These are phyloP conservation scores for Drosophila asahinai DNA, from an alignment of 1,140 invertebrate genomes.

Conservation along the genomic window DNA sequence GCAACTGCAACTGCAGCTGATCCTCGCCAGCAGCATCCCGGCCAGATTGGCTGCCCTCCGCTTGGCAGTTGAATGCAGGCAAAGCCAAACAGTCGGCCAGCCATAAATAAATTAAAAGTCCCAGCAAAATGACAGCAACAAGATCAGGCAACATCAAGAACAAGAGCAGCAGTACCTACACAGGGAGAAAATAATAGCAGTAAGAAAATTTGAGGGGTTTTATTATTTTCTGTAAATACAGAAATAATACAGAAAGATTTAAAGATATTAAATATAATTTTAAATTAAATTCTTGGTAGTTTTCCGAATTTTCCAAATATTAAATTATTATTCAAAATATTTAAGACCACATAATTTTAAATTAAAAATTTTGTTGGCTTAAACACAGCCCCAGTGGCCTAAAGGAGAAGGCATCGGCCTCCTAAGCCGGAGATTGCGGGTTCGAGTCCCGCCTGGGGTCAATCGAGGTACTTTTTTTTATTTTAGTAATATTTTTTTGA, in stretches of 20 bases:
- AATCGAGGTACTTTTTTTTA: too few species aligned
- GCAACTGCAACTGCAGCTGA: neutral
- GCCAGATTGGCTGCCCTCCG: slow-evolving; percentile 42
- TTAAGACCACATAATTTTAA: neutral
- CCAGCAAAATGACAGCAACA: slow-evolving; percentile 78
- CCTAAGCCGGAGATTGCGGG: too few species aligned
- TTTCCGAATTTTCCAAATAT: too few species aligned
- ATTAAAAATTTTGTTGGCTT: neutral
- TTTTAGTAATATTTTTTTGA: too few species aligned
- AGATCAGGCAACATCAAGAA: slow-evolving; percentile 71
- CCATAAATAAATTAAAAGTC: slow-evolving; percentile 84
- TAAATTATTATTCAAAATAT: neutral
- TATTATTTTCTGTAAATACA: neutral
- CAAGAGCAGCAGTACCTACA: slow-evolving; percentile 64
- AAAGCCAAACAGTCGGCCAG: slow-evolving; percentile 34
- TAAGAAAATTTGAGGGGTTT: too few species aligned
- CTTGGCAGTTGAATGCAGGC: slow-evolving; percentile 65
- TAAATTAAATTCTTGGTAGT: too few species aligned
- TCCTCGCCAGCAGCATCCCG: slow-evolving; percentile 15
- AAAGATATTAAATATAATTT: too few species aligned
- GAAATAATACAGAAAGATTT: too few species aligned
- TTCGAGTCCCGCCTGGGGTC: too few species aligned
- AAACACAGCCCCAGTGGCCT: too few species aligned
- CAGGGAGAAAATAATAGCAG: neutral
- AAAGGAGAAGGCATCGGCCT: too few species aligned